Conservation (phyloP, 2,888 invertebrate genomes). For the Caprella mutica region DNA sequence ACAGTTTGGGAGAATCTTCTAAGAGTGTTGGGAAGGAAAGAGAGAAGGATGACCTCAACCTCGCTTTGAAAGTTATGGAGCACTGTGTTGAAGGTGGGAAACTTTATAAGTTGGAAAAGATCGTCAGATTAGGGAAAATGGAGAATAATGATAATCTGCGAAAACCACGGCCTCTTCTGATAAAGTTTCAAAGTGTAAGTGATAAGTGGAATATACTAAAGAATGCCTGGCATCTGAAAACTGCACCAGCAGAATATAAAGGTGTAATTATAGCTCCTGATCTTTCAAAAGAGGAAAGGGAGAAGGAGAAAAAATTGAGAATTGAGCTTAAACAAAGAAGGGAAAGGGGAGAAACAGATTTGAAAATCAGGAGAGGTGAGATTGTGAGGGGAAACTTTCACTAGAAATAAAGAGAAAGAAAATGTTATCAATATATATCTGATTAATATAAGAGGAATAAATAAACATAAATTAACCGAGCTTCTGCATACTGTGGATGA, state of each 20-base stretch:
- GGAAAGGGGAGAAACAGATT: background rate
- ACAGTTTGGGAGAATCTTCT: too few species aligned
- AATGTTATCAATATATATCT: background rate
- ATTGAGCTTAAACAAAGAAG: background rate
- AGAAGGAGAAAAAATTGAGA: background rate
- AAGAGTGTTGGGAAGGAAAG: too few species aligned
- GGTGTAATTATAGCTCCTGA: background rate
- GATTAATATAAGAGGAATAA: background rate
- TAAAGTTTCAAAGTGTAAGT: background rate
- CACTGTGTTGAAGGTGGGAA: too few species aligned
- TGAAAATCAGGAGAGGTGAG: background rate
- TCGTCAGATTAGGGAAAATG: too few species aligned
- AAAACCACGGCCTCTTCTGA: background rate
- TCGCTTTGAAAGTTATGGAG: too few species aligned
- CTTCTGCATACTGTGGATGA: background rate
- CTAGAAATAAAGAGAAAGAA: background rate
- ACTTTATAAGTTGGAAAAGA: too few species aligned
- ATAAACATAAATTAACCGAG: background rate
- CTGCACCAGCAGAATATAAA: background rate
- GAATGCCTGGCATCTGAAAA: background rate
- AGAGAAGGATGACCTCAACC: too few species aligned
- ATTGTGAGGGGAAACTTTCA: background rate
- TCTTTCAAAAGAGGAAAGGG: background rate
- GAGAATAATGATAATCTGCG: too few species aligned
- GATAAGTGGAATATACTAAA: background rate